These are phyloP conservation scores for Gallinago undulata DNA, from an alignment of 2,113 vertebrate species.

Conservation along the genomic window DNA sequence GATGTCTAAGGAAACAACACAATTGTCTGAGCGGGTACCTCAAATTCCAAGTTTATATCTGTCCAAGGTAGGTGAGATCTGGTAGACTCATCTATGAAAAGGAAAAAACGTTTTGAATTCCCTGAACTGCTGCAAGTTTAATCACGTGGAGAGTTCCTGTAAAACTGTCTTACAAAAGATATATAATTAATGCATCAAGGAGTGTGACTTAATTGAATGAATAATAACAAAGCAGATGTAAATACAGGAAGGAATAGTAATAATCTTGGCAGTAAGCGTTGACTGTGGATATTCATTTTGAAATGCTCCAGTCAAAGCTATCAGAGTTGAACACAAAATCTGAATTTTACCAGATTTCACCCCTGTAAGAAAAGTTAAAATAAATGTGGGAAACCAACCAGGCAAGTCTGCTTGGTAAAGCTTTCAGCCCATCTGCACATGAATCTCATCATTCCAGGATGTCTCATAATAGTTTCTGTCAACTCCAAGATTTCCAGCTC, in stretches of 20 bases:
- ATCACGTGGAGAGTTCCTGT: not conserved
- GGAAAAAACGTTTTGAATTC: not conserved
- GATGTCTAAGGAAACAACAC: not conserved
- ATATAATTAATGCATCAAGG: not conserved
- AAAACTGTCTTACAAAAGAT: not conserved
- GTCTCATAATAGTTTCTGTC: not conserved
- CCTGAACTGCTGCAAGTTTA: not conserved
- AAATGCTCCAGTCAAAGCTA: not conserved
- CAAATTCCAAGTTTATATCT: not conserved
- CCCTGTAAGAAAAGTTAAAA: not conserved
- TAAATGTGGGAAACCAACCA: too few relatives aligned
- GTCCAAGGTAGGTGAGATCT: not conserved
- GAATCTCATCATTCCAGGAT: not conserved
- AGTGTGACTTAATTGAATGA: not conserved
- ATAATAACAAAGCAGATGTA: not conserved
- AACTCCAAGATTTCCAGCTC: not conserved
- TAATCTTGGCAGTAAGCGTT: not conserved
- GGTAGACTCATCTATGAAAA: not conserved
- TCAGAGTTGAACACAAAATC: not conserved
- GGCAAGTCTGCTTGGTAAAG: not conserved
- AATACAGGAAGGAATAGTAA: not conserved
- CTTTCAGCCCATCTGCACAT: not conserved
- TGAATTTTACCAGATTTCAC: not conserved
- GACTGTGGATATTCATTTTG: not conserved
- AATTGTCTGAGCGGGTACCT: not conserved